These are phyloP conservation scores for Dinothrombium tinctorium DNA, from an alignment of 1,140 invertebrate genomes.

Conservation along the genomic window DNA sequence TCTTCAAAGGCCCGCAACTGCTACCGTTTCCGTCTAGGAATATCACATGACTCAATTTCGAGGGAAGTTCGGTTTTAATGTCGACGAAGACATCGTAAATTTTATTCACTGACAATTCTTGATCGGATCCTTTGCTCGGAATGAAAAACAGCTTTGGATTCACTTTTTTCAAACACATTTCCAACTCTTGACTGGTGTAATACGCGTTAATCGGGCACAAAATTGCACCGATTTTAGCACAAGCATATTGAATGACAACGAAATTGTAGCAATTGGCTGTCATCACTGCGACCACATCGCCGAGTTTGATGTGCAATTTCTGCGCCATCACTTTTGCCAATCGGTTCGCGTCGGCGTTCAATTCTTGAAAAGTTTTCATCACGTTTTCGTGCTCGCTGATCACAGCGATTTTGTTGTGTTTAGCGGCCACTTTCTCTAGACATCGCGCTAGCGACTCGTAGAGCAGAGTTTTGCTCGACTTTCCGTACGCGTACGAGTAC, in stretches of 20 bases:
- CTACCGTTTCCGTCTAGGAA: neutral
- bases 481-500: conserved; percentile 1
- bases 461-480: neutral
- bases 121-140: neutral
- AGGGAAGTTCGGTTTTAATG: neutral
- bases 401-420: neutral
- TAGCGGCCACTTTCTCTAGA: neutral
- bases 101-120: neutral
- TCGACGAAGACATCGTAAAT: neutral
- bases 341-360: conserved; percentile 9
- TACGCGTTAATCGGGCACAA: neutral
- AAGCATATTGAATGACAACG: conserved; percentile 48
- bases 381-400: conserved; percentile 8
- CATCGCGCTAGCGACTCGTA: neutral
- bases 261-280: conserved; percentile 62
- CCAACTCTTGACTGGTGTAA: neutral
- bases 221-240: conserved; percentile 41
- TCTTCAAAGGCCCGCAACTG: neutral
- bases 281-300: conserved; percentile 68
- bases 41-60: neutral
- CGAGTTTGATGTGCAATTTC: conserved; percentile 23
- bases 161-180: neutral
- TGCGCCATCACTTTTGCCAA: conserved; percentile 4
- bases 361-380: conserved; percentile 6
- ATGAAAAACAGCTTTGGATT: neutral